Base-by-base conservation (phyloP, 2,888 invertebrate species). In the Mamestra brassicae region DNA sequence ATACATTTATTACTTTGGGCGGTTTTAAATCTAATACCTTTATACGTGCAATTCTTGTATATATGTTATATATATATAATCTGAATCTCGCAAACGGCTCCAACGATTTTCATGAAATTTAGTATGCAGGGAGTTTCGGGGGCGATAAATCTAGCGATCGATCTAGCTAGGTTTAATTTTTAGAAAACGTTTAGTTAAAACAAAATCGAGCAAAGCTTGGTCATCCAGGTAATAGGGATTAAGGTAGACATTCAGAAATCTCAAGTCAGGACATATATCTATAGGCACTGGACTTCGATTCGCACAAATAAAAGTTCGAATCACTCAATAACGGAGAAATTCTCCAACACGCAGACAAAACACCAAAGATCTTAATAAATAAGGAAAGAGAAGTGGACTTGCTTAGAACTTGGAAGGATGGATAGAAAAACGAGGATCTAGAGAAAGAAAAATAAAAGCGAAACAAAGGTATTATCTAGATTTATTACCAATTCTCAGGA, bases 401-500 rank as follows among this genome's bases (percentile, higher is more conserved):
- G 11, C 1, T 34, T 60, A 0, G 34, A 60, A 67, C 10, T 26
- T 54, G 2, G 42, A 54, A 55, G 13, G 52, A 45, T 26, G 1
- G 38, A 54, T 52, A 13, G 26, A 26, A 26, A 26, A 26, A 26
- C 26, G 26, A 26, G 26, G 26, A 26, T 26, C 8, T 17, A 68
- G 34, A 75, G 34, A 60, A 58, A 58, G 42, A 78, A 79, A 80
- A 65, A 47, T 80, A 61, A 64, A 78, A 68, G 57, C 42, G 57
- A 81, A 79, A 55, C 58, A 38, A 64, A 64, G 57, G 26, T n/a
- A 64, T 58, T 64, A 81, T 62, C 47, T 60, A 50, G 38, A 69
- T 70, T 66, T 76, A 63, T 55, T 54, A 54, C 10, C 26, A 52
- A 66, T 69, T 60, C 66, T 63, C 62, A 58, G 50, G 62, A 67